Percentiles rank a stretch among this genome's conserved stretches.
These are phyloP conservation scores for Carapus acus DNA, from an alignment of 2,797 vertebrate species.

Conservation along the genomic window DNA sequence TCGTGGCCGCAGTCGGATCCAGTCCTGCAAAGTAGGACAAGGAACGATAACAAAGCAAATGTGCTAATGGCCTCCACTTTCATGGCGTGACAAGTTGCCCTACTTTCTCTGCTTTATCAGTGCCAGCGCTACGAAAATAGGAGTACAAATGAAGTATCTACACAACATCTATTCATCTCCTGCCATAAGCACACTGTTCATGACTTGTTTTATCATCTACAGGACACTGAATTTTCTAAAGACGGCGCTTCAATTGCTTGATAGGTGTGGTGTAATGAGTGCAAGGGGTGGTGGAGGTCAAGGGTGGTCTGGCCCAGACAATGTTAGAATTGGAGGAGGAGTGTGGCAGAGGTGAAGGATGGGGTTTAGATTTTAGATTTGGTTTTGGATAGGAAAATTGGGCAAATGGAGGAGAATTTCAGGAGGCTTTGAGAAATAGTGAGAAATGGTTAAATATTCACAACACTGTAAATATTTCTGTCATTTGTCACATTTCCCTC, in stretches of 20 bases:
- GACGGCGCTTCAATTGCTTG: conserved; percentile 21
- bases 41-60: conserved; percentile 58
- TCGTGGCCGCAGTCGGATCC: conserved; percentile 81
- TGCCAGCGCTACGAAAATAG: conserved; percentile 27
- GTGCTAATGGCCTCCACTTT: conserved; percentile 51
- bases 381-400: conserved; percentile 42
- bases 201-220: background rate
- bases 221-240: background rate
- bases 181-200: background rate
- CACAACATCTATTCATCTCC: conserved; percentile 4
- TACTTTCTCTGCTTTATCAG: conserved; percentile 44
- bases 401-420: conserved; percentile 47
- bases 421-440: conserved; percentile 39
- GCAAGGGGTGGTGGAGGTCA: conserved; percentile 59
- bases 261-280: conserved; percentile 60
- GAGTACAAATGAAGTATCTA: conserved; percentile 9
- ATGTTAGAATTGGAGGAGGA: conserved; percentile 63
- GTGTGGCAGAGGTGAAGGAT: conserved; percentile 58
- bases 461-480: conserved; percentile 49
- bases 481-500: conserved; percentile 53
- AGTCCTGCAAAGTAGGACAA: conserved; percentile 79
- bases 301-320: conserved; percentile 60
- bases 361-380: conserved; percentile 53
- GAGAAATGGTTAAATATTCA: conserved; percentile 56
- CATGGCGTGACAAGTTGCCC: conserved; percentile 43